phyloP scores from a whole-genome alignment of 2,888 invertebrate genomes.

The Ochlodes sylvanus region DNA sequence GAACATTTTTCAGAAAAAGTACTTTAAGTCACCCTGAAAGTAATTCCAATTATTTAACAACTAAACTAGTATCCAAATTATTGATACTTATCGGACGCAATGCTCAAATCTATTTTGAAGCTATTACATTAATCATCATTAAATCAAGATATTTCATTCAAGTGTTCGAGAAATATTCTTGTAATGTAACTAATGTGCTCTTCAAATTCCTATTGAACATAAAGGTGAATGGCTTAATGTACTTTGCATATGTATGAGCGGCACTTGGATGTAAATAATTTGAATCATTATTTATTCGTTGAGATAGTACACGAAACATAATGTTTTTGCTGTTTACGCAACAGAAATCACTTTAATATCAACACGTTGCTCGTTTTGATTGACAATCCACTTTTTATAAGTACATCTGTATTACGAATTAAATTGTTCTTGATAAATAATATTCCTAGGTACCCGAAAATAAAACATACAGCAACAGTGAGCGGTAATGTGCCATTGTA shows the following conservation, averaged over 20 bases:
- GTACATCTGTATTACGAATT: background rate
- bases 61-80: too few relatives aligned
- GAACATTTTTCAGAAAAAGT: too few relatives aligned
- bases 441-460: slow-evolving; percentile 48
- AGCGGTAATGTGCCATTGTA: slow-evolving; percentile 50
- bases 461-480: slow-evolving; percentile 42
- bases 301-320: slow-evolving; percentile 20
- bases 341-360: slow-evolving; percentile 1
- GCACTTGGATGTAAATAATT: slow-evolving; percentile 38
- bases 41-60: too few relatives aligned
- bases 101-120: slow-evolving; percentile 1
- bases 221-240: slow-evolving; percentile 43
- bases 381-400: slow-evolving; percentile 2
- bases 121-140: slow-evolving; percentile 10
- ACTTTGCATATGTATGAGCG: slow-evolving; percentile 31
- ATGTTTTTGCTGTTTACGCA: slow-evolving; percentile 21
- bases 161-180: slow-evolving; percentile 22
- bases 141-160: slow-evolving; percentile 16
- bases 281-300: slow-evolving; percentile 36
- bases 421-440: slow-evolving; percentile 13
- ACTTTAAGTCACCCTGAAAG: too few relatives aligned
- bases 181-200: slow-evolving; percentile 33
- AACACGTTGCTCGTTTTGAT: background rate
- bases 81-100: background rate
- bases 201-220: slow-evolving; percentile 42